Conservation (phyloP, 2,113 vertebrate genomes). For the Orientallactaga bullata region DNA sequence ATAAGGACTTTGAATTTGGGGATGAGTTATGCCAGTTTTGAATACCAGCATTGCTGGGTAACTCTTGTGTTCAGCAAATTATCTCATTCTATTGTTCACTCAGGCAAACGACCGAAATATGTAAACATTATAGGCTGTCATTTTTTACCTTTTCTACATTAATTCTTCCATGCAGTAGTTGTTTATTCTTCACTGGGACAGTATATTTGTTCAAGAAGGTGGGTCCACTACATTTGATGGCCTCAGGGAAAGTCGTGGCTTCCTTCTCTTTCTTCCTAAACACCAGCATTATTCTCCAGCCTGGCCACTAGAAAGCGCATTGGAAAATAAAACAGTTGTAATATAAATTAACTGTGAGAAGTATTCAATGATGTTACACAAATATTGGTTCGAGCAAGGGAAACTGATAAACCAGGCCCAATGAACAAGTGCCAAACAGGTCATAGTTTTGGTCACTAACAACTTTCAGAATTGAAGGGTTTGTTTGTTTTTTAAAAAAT, state of each 20-base stretch:
- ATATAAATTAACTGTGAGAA: slow-evolving; percentile 21
- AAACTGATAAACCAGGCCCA: neutral
- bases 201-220: neutral
- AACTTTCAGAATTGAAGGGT: neutral
- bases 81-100: slow-evolving; percentile 10
- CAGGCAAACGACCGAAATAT: neutral
- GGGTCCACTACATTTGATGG: neutral
- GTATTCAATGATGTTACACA: neutral
- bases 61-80: neutral
- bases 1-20: neutral
- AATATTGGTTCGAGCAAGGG: neutral
- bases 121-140: neutral
- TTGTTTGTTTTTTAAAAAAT: neutral
- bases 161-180: neutral
- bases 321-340: neutral
- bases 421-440: neutral
- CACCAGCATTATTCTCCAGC: neutral
- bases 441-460: neutral
- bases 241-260: neutral
- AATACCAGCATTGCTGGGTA: neutral
- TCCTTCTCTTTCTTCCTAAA: neutral
- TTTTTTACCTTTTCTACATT: neutral
- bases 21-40: neutral
- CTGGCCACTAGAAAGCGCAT: neutral
- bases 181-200: neutral